These are phyloP conservation scores for Chaunax sp. DNA, from an alignment of 2,797 vertebrate genomes.

Conservation along the genomic window DNA sequence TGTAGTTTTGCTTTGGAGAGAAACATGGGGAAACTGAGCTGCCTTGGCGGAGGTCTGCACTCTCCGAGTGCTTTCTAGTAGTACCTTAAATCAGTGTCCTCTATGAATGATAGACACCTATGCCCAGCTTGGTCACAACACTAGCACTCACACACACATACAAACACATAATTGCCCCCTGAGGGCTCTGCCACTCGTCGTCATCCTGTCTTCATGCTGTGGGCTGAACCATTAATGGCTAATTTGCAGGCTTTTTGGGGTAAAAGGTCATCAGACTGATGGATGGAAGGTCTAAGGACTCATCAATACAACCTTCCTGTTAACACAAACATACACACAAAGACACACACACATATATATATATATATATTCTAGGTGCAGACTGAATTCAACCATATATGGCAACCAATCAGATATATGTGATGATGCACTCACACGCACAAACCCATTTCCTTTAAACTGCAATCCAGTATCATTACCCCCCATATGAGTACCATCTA, in stretches of 20 bases:
- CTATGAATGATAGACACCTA: conserved; percentile 30
- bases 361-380: conserved; percentile 22
- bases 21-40: no score
- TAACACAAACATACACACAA: conserved; percentile 25
- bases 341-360: conserved; percentile 18
- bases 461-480: conserved; percentile 56
- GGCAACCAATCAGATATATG: conserved; percentile 29
- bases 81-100: conserved; percentile 25
- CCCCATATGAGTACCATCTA: conserved; percentile 60
- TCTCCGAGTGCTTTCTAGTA: conserved; percentile 30
- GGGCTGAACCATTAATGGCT: conserved; percentile 75
- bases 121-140: background rate
- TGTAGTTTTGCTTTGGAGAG: no score
- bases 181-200: conserved; percentile 48
- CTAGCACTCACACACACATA: conserved; percentile 13
- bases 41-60: no score
- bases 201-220: conserved; percentile 47
- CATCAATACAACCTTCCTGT: conserved; percentile 66
- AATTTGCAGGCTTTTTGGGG: conserved; percentile 77
- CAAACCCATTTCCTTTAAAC: conserved; percentile 46
- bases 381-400: conserved; percentile 50
- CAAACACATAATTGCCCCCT: conserved; percentile 44
- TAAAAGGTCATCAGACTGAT: conserved; percentile 78
- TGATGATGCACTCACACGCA: conserved; percentile 8
- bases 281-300: conserved; percentile 71